phyloP scores from a whole-genome alignment of 1,140 invertebrate genomes.

The Pseudoatta argentina region DNA sequence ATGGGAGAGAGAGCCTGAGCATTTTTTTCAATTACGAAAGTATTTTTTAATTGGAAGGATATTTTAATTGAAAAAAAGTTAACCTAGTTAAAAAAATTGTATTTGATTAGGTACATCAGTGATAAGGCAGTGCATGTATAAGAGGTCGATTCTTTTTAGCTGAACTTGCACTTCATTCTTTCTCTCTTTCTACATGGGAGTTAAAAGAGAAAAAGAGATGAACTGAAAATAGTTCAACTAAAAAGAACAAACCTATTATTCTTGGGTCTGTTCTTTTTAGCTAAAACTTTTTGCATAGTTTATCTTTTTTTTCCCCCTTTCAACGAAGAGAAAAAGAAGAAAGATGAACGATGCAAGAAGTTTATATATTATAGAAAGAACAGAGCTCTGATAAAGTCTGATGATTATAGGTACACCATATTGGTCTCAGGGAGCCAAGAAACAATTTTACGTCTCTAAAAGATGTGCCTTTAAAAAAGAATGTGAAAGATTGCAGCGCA shows the following conservation, averaged over 20 bases:
- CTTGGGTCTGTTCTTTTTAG: no score
- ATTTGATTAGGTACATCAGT: neutral
- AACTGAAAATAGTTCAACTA: no score
- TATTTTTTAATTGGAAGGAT: neutral
- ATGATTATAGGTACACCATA: slow-evolving; percentile 92
- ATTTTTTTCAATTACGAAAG: slow-evolving; percentile 5
- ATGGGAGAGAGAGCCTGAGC: neutral
- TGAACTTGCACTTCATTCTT: no score
- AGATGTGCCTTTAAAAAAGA: slow-evolving; percentile 93
- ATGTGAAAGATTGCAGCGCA: slow-evolving; percentile 90
- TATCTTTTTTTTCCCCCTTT: no score
- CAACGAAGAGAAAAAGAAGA: no score
- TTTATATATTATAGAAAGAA: no score
- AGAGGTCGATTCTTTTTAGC: no score
- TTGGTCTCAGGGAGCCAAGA: slow-evolving; percentile 96
- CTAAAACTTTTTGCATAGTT: no score
- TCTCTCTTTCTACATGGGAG: no score
- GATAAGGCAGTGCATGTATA: neutral
- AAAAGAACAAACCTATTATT: no score
- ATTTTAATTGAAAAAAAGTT: neutral
- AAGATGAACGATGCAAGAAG: no score
- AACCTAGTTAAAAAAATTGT: neutral
- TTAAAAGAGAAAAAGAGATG: no score
- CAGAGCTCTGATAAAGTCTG: neutral
- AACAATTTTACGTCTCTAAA: slow-evolving; percentile 98